These are phyloP conservation scores for Eupeodes latifasciatus DNA, from an alignment of 2,888 invertebrate species.

Conservation along the genomic window DNA sequence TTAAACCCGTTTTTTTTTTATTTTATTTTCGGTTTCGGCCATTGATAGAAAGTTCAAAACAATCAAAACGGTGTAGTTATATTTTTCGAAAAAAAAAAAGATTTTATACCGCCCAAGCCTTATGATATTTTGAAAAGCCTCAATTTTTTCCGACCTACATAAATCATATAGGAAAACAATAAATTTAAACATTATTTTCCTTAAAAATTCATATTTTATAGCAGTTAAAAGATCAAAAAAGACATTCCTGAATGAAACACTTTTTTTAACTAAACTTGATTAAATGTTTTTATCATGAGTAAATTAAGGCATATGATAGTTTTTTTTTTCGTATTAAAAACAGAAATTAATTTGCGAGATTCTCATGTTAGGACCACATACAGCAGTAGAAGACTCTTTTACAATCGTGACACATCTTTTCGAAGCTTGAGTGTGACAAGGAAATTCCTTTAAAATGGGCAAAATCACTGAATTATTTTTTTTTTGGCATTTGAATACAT, in stretches of 20 bases:
- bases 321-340: background rate
- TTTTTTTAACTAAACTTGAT: background rate
- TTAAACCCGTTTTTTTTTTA: background rate
- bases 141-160: background rate
- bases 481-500: background rate
- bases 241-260: background rate
- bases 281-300: background rate
- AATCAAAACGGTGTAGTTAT: background rate
- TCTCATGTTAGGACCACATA: background rate
- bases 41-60: background rate
- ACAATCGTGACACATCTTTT: conserved; percentile 1
- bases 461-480: background rate
- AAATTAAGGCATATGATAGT: background rate
- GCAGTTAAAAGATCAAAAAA: too few species aligned
- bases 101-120: background rate
- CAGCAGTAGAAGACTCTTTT: background rate
- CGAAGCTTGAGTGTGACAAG: conserved; percentile 14
- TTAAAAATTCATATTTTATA: background rate
- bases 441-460: background rate
- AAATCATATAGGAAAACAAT: too few species aligned
- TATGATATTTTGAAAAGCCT: background rate
- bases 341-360: background rate
- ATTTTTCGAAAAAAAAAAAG: background rate
- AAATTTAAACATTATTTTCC: background rate
- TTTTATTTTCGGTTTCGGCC: background rate